Evolutionary conservation across 1,140 invertebrate species (phyloP).

Genomic region (Nephotettix cincticeps): DNA sequence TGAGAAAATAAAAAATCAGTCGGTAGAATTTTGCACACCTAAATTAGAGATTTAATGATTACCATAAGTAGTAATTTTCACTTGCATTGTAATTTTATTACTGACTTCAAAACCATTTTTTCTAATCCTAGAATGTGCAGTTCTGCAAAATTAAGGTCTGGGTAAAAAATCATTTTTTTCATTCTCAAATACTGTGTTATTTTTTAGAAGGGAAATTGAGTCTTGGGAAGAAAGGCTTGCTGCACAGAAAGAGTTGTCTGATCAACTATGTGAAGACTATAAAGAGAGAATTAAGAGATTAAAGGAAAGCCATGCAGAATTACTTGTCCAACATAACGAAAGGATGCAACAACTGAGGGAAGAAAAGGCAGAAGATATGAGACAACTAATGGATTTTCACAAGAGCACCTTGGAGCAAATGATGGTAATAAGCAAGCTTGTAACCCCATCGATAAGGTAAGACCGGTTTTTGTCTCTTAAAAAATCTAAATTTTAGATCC

Average conservation of each 20-base stretch:
- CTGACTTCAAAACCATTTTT: too few relatives aligned
- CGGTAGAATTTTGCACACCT: too few relatives aligned
- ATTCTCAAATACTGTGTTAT: too few relatives aligned
- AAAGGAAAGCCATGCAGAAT: background rate
- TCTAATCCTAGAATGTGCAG: too few relatives aligned
- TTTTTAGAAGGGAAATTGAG: background rate
- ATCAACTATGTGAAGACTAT: background rate
- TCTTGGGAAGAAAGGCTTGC: constrained; percentile 1
- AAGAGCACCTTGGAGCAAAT: background rate
- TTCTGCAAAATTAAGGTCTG: too few relatives aligned
- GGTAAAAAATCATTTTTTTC: too few relatives aligned
- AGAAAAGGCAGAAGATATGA: background rate
- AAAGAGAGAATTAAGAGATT: background rate
- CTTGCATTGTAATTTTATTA: too few relatives aligned
- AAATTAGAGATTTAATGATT: too few relatives aligned
- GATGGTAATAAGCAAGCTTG: background rate
- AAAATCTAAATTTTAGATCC: too few relatives aligned
- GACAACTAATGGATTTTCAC: constrained; percentile 7
- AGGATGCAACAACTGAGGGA: background rate
- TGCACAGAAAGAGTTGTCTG: background rate
- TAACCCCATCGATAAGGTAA: background rate
- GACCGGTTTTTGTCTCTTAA: too few relatives aligned
- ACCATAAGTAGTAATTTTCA: too few relatives aligned
- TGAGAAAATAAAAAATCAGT: too few relatives aligned
- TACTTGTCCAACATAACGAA: background rate